Conservation (phyloP, 2,797 vertebrate genomes). For the Hoplostethus mediterraneus region DNA sequence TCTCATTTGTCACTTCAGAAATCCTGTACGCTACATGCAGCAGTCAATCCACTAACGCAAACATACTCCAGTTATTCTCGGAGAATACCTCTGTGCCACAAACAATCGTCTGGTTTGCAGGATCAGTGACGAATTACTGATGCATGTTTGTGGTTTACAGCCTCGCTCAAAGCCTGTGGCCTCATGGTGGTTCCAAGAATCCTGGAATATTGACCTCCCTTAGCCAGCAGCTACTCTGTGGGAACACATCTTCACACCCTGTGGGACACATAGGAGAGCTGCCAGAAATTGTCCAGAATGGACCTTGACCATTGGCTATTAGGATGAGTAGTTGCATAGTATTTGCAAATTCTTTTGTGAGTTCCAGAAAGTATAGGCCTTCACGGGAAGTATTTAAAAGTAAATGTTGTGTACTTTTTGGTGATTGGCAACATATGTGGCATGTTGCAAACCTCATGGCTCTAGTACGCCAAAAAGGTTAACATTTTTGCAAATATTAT, state of each 20-base stretch:
- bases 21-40: not conserved
- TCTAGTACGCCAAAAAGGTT: not conserved
- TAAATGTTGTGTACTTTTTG: no score
- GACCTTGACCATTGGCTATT: constrained; percentile 32
- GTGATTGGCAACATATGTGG: no score
- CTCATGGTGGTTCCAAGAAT: constrained; percentile 49
- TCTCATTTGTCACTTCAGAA: constrained; percentile 13
- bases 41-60: constrained; percentile 53
- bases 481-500: constrained; percentile 21
- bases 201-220: constrained; percentile 49
- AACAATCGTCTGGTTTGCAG: constrained; percentile 77
- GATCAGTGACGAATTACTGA: constrained; percentile 81
- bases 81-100: constrained; percentile 67
- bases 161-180: constrained; percentile 59
- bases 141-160: constrained; percentile 79
- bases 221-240: constrained; percentile 18
- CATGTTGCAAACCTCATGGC: not conserved
- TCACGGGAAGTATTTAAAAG: constrained; percentile 20
- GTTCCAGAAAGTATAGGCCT: not conserved
- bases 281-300: constrained; percentile 18
- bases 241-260: constrained; percentile 27
- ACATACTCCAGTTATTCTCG: constrained; percentile 69
- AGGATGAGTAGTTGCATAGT: constrained; percentile 1
- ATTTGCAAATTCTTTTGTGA: not conserved
- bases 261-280: constrained; percentile 27